Base-by-base conservation (phyloP, 2,888 invertebrate species). In the Cybosia mesomella region DNA sequence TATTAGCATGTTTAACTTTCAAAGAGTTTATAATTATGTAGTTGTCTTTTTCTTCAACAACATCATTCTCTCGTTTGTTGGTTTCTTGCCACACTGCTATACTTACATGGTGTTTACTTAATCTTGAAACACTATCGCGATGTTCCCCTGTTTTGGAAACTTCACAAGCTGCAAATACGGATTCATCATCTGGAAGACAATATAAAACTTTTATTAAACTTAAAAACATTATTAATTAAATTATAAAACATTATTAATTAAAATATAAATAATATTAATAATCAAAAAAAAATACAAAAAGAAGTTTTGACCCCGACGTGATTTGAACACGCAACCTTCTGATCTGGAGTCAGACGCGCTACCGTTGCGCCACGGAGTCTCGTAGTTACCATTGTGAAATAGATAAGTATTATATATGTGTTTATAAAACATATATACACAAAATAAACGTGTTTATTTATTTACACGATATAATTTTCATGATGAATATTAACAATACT, bases 301-400 rank as follows among this genome's bases (percentile, higher is more conserved):
- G 0, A 36, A 0, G 0, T 0, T n/a, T 88, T 97, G 98, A 98
- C 97, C 98, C 97, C 97, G 97, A 98, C 97, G 98, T 98, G 98
- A 98, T 97, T 98, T 97, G 98, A 98, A 98, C 98, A 98, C 98
- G 98, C 98, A 98, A 97, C 98, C 98, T 98, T 98, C 98, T 98
- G 98, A 98, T 98, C 98, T 98, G 98, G 98, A 98, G 98, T 98
- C 98, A 98, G 98, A 98, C 98, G 98, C 98, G 98, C 98, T 98
- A 98, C 98, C 98, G 97, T 98, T 98, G 98, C 98, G 98, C 98
- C 98, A 98, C 98, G 97, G 97, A 97, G 97, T 97, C 97, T 28
- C 87, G 24, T 0, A 0, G 0, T 0, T 0, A 0, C 0, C 0
- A 0, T 0, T 0, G 0, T 22, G 78, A 76, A 73, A 78, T 78